Base-by-base conservation (phyloP, 1,140 invertebrate species). In the Polypedilum vanderplanki region DNA sequence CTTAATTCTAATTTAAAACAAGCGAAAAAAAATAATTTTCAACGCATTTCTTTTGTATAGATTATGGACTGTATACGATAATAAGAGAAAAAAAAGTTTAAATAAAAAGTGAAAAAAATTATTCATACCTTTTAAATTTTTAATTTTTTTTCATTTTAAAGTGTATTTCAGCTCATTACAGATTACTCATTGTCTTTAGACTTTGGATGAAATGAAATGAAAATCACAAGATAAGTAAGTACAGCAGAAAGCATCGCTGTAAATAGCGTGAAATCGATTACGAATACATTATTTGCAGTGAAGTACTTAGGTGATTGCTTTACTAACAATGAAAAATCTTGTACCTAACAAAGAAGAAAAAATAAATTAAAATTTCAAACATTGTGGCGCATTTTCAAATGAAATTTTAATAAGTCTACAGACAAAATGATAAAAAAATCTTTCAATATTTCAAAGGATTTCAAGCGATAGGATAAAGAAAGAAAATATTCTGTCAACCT, bases 61-160 rank as follows among this genome's bases (percentile, higher is more conserved):
- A 57, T 57, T 33, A 57, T 57, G 46, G 46, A 57, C 46, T 57
- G 46, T 57, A 57, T 57, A 57, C 46, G 46, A 57, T 57, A 57
- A 57, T 57, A 57, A 57, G 46, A 3, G 24, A 33, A 33, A 33
- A 57, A 57, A 46, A 57, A 57, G 46, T 57, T 57, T n/a, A 57
- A 57, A 57, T 57, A 57, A 57, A n/a, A 57, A 57, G 24, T 33
- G 24, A 57, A 57, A 57, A 57, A 57, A 57, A 57, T n/a, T 33
- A 33, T 57, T 57, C 46, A 57, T 57, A 57, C 46, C 24, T 57
- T 57, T 57, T 57, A 57, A 46, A 46, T n/a, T n/a, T n/a, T n/a
- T n/a, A 70, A 70, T 70, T 20, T n/a, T 20, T 10, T 70, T 20
- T 70, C 20, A 70, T 22, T 70, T 70, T 57, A 70, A 20, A 70